Evolutionary conservation across 2,888 invertebrate species (phyloP), one percentile per base, ranked within the genome.

Genomic region (Lomographa bimaculata): DNA sequence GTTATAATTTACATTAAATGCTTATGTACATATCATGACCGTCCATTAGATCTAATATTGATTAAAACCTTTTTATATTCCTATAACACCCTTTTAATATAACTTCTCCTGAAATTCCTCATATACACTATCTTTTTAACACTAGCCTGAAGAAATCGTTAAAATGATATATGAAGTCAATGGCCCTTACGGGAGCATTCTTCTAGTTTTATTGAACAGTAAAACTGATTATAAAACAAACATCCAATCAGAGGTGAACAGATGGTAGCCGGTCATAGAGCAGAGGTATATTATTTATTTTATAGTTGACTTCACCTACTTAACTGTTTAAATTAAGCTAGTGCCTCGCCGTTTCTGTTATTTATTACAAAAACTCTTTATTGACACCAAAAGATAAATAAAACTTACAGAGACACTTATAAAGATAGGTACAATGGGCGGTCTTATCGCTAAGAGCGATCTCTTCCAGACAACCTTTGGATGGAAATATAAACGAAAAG

Each of bases 121-220:
- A 35, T 34, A 29, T 5, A 5, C 16, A 34, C 34, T 30, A 41
- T 29, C 10, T 34, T 41, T 34, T 41, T 41, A 34, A 41, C 41
- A 41, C 34, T 29, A 16, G 34, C 28, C n/a, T 18, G n/a, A 24
- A 37, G 17, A 25, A 12, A 28, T 30, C 38, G 20, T 39, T 25
- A 38, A 33, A 24, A 24, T 3, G 5, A 25, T 33, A 27, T 18
- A 20, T 24, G 14, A 18, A 34, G 8, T 28, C 20, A 9, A 16
- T 9, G 7, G 20, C 10, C 33, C 23, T 23, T 33, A 32, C 24
- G 14, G 40, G 19, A 34, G 33, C 40, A 24, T 33, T 40, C 28
- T 28, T 28, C 7, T 18, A 9, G 9, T 34, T 40, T 40, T 40
- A 40, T 34, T 28, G 7, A 5, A 18, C 5, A 10, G 26, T 40